A percentile compares a stretch with the other conserved stretches of the same genome.
phyloP scores from a whole-genome alignment of 2,888 invertebrate species.

The Watsonalla cultraria region DNA sequence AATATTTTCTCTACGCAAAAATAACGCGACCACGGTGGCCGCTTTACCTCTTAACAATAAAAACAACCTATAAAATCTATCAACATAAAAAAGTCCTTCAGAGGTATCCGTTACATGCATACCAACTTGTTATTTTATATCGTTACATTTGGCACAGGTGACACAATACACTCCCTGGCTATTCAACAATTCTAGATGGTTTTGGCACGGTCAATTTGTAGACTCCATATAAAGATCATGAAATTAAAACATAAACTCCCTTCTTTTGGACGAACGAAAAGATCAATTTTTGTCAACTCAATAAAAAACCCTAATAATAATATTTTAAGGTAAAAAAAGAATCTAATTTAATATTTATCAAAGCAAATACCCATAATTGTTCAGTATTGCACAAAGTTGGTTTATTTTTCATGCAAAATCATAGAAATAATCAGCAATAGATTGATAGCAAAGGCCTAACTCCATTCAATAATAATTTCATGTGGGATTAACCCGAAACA shows the following conservation, averaged over 20 bases:
- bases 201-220: constrained; percentile 48
- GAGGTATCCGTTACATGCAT: constrained; percentile 41
- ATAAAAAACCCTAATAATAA: constrained; percentile 53
- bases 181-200: constrained; percentile 56
- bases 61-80: constrained; percentile 78
- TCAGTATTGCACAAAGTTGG: constrained; percentile 65
- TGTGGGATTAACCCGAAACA: background rate
- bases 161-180: constrained; percentile 38
- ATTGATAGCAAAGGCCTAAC: background rate
- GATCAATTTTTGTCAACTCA: constrained; percentile 39
- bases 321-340: constrained; percentile 45
- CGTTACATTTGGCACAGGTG: constrained; percentile 71
- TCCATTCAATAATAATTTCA: background rate
- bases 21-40: constrained; percentile 46
- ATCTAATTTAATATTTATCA: constrained; percentile 53
- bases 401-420: constrained; percentile 60
- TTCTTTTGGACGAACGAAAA: constrained; percentile 28
- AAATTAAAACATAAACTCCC: constrained; percentile 17
- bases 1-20: constrained; percentile 56
- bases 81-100: constrained; percentile 63
- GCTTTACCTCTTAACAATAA: constrained; percentile 72
- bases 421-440: constrained; percentile 37
- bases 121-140: constrained; percentile 20
- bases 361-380: constrained; percentile 53
- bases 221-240: constrained; percentile 22